Evolutionary conservation across 2,888 invertebrate genomes (phyloP), one percentile per base, ranked within the genome.

Genomic region (Tachina fera): DNA sequence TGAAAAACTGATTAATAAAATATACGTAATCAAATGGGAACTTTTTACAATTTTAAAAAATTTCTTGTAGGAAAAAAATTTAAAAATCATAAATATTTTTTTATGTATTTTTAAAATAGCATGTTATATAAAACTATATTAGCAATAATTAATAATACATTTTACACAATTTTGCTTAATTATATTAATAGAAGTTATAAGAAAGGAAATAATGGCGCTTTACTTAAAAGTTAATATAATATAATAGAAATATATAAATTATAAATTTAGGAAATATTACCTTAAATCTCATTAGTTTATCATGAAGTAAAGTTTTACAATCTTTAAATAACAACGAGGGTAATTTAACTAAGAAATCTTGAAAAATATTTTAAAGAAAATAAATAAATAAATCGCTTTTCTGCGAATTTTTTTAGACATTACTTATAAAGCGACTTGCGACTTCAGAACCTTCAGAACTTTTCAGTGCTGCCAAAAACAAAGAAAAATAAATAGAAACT

Each of bases 1-100:
- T 49, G 39, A 41, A 84, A 79, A 51, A 56, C 9, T 71, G 11
- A 80, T 83, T 53, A 68, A 74, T 6, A 67, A 86, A 79, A 87
- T 77, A 88, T 89, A 90, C 89, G 90, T 90, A 90, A 89, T 89
- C 86, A 89, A 89, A 88, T 88, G 90, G 89, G 89, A 89, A 89
- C 89, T 89, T 79, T 78, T 61, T 61, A 78, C 47, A 72, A 68
- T 53, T 71, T 58, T 56, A 78, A 70, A 65, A 61, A 49, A n/a
- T 63, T 71, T 82, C 74, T 86, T 49, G 51, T 79, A 78, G 63
- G 13, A 49, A 53, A 47, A 71, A 31, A 76, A 19, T 45, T 41
- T 22, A 5, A 43, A 22, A 68, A 68, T 60, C 39, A 61, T 68
- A 70, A 61, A 68, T 75, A 81, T 81, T 75, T 75, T n/a, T 79